Evolutionary conservation across 2,888 invertebrate genomes (phyloP).

Genomic region (Netelia virgata): DNA sequence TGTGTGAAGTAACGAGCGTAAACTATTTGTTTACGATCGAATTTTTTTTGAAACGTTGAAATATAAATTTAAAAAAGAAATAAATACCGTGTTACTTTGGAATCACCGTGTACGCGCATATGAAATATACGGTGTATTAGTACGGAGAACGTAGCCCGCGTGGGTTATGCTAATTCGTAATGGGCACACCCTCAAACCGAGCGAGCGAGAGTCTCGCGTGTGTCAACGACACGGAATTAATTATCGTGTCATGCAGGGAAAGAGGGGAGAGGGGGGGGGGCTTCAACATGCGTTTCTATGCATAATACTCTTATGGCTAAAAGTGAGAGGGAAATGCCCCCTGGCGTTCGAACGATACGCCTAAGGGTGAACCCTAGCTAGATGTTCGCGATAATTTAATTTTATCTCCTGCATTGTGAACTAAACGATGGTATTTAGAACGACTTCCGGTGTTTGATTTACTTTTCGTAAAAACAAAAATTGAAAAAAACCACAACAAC

Average conservation of each 20-base stretch:
- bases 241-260: slow-evolving; percentile 55
- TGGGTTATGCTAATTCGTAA: slow-evolving; percentile 61
- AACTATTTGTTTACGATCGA: background rate
- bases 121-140: slow-evolving; percentile 13
- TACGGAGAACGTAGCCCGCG: slow-evolving; percentile 11
- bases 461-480: no score
- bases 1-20: background rate
- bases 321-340: slow-evolving; percentile 9
- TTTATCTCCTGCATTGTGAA: background rate
- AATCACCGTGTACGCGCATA: background rate
- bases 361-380: background rate
- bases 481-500: no score
- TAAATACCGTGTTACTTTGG: no score
- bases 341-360: background rate
- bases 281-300: slow-evolving; percentile 50
- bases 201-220: slow-evolving; percentile 38
- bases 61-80: background rate
- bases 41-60: background rate
- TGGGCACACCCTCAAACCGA: slow-evolving; percentile 39
- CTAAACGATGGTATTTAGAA: background rate
- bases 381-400: slow-evolving; percentile 33
- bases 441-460: background rate
- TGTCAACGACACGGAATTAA: slow-evolving; percentile 64
- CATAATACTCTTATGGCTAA: slow-evolving; percentile 46
- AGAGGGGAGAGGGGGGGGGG: background rate